A percentile compares a stretch with the other conserved stretches of the same genome.
phyloP scores from a whole-genome alignment of 2,797 vertebrate genomes.

The Myoxocephalus aenaeus region DNA sequence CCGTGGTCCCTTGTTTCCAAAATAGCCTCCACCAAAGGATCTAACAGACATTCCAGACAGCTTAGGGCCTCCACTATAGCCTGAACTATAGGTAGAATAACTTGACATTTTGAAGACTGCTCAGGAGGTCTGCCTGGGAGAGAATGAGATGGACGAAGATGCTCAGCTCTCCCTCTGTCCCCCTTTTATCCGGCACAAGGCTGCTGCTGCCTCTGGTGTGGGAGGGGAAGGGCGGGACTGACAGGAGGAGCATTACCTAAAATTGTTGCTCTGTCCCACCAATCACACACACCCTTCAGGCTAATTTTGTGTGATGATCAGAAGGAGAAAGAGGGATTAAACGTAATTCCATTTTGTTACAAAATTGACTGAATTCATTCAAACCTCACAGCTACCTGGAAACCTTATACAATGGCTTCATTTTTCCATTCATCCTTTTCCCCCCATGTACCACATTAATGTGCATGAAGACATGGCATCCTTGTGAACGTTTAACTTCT shows the following conservation, averaged over 20 bases:
- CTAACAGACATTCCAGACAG: too few species aligned
- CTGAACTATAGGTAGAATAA: too few species aligned
- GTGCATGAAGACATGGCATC: background rate
- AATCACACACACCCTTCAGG: constrained; percentile 27
- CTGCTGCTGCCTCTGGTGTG: constrained; percentile 38
- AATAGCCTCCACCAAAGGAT: background rate
- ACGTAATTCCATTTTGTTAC: background rate
- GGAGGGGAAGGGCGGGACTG: constrained; percentile 27
- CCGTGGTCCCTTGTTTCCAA: background rate
- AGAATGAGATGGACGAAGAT: constrained; percentile 66
- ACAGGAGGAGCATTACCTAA: constrained; percentile 60
- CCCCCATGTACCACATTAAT: background rate
- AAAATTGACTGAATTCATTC: background rate
- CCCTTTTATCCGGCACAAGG: constrained; percentile 74
- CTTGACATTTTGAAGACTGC: constrained; percentile 22
- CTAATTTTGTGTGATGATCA: constrained; percentile 25
- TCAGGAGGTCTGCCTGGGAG: constrained; percentile 59
- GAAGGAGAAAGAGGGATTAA: constrained; percentile 22
- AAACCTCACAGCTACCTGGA: background rate
- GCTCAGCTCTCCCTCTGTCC: constrained; percentile 24
- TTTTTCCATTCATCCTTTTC: background rate
- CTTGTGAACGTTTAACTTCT: background rate
- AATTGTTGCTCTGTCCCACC: constrained; percentile 14
- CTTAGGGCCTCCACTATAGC: too few species aligned
- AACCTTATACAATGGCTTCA: background rate